Evolutionary conservation across 2,797 vertebrate genomes (phyloP).

Genomic region (Choloepus didactylus): DNA sequence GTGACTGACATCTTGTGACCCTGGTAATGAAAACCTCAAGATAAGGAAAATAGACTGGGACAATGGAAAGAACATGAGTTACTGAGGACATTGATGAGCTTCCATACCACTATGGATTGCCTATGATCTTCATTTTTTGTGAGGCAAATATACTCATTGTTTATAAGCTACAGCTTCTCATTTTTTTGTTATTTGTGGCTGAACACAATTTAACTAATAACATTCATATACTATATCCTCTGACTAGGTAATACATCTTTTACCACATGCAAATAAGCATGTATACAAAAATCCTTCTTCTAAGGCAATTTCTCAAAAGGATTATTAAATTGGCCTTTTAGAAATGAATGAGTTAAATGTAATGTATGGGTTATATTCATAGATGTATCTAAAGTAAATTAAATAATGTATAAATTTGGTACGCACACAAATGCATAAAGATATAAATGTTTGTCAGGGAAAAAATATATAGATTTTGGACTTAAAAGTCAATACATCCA

Average conservation of each 20-base stretch:
- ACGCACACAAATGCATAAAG: neutral
- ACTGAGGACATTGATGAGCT: neutral
- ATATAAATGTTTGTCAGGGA: neutral
- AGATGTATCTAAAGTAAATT: neutral
- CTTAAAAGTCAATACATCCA: neutral
- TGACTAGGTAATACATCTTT: neutral
- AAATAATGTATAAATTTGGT: neutral
- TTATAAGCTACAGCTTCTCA: neutral
- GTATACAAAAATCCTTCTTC: neutral
- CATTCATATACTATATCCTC: neutral
- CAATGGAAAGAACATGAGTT: neutral
- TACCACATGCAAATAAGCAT: neutral
- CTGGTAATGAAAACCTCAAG: neutral
- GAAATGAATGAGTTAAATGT: conserved; percentile 8
- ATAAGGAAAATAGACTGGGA: neutral
- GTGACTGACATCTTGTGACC: neutral
- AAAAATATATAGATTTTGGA: neutral
- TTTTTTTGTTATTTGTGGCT: neutral
- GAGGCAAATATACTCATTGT: neutral
- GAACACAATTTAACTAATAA: neutral
- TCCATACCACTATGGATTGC: neutral
- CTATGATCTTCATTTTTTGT: neutral
- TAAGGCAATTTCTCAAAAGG: neutral
- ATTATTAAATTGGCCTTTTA: conserved; percentile 31
- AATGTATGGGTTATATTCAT: neutral